Evolutionary conservation across 2,888 invertebrate species (phyloP), one percentile per base, ranked within the genome.

Genomic region (Plebejus argus): DNA sequence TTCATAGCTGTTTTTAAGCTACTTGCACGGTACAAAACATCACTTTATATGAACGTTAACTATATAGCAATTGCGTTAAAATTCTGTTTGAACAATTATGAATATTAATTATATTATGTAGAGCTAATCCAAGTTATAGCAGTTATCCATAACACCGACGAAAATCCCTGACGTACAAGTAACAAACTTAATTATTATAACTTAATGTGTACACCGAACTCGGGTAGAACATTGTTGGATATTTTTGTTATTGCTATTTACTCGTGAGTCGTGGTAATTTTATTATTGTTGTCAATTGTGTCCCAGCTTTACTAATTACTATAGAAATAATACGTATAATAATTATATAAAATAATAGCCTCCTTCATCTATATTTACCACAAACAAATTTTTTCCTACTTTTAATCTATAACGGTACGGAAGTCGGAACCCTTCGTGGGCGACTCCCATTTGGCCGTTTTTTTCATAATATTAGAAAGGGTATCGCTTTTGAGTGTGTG

Each of bases 81-180:
- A 66, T 10, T 18, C 6, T 28, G 66, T 66, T 66, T 28, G 66
- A 28, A 66, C 28, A 6, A 66, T 66, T 66, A 66, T 66, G 66
- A 28, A 66, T 66, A 66, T 66, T 66, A 66, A 66, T 66, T 28
- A 66, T 66, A 28, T 66, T 33, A 18, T 66, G 28, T 66, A 28
- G 66, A 66, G 28, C 18, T 28, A 28, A 28, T 28, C 66, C 66
- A 28, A 66, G 66, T 66, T 28, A 66, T 28, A 66, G 7, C 66
- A 66, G 28, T 66, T 28, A 66, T 66, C 66, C 66, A 28, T 66
- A 66, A 66, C 66, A 33, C 66, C 15, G 28, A 66, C 6, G 66
- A 66, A 66, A 66, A 28, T 28, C 66, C 66, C 66, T 66, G 15
- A 66, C 66, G 66, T 66, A 66, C 66, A 66, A 66, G 28, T 66